These are phyloP conservation scores for Coenobita brevimanus DNA, from an alignment of 1,140 invertebrate genomes.

Conservation along the genomic window DNA sequence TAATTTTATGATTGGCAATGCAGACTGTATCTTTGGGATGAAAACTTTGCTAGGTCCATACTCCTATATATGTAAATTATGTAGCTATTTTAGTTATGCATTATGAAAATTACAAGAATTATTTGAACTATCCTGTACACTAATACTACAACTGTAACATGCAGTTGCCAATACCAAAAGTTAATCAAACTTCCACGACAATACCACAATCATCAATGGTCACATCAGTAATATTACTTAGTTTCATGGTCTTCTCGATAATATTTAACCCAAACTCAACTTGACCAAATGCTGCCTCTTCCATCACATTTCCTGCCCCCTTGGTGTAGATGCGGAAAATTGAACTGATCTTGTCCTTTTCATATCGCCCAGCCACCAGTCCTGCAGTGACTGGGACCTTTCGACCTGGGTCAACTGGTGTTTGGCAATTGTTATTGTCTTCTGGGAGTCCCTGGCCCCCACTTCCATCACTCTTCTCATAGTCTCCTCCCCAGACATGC, in stretches of 20 bases:
- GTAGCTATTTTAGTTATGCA: no score
- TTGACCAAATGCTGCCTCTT: not conserved
- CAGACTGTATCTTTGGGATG: no score
- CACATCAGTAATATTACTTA: not conserved
- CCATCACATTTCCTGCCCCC: not conserved
- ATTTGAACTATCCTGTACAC: no score
- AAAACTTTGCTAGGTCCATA: no score
- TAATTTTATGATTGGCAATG: no score
- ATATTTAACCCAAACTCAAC: not conserved
- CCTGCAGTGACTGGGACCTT: not conserved
- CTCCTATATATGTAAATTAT: no score
- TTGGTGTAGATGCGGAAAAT: conserved; percentile 24
- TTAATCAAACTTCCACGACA: not conserved
- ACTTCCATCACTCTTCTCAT: conserved; percentile 4
- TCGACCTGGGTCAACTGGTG: no score
- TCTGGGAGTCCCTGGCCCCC: not conserved
- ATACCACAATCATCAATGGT: not conserved
- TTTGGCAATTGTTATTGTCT: not conserved
- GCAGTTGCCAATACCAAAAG: no score
- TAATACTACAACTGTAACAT: no score
- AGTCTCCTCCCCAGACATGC: not conserved
- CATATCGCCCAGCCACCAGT: conserved; percentile 1
- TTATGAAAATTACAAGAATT: no score
- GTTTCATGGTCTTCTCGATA: not conserved
- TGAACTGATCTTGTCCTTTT: not conserved